A percentile compares a stretch with the other conserved stretches of the same genome.
phyloP scores from a whole-genome alignment of 1,140 invertebrate species.

The Macrocentrus cingulum region DNA sequence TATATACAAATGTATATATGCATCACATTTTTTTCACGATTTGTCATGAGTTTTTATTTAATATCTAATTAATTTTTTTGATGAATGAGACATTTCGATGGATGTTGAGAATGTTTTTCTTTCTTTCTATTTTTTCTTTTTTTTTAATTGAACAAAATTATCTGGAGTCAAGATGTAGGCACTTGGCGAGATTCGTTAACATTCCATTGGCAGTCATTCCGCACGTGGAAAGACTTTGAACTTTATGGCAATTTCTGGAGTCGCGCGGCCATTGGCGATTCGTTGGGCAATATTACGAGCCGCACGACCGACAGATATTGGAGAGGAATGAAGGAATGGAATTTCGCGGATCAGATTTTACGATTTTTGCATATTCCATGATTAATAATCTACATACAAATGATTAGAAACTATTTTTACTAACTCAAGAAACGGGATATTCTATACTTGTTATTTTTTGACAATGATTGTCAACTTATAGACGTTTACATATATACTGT shows the following conservation, averaged over 20 bases:
- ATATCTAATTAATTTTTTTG: no score
- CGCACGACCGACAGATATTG: not conserved
- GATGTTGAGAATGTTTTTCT: no score
- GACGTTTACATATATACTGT: no score
- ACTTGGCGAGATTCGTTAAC: not conserved
- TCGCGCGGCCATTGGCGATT: not conserved
- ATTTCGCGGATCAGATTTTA: not conserved
- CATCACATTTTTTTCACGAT: no score
- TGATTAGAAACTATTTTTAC: not conserved
- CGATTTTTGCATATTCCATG: not conserved
- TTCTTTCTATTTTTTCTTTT: no score
- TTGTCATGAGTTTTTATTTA: no score
- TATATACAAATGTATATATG: no score
- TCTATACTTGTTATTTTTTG: no score
- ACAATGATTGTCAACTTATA: no score
- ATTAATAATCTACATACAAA: not conserved
- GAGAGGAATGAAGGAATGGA: not conserved
- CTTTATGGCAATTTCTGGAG: not conserved
- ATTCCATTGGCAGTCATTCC: not conserved
- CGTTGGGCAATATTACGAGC: conserved; percentile 1
- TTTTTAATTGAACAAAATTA: not conserved
- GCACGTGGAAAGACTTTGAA: not conserved
- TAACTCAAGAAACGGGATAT: no score
- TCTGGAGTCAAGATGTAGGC: not conserved
- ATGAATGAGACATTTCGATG: no score